Conservation (phyloP, 1,140 invertebrate species). For the Pseudomyrmex concolor region DNA sequence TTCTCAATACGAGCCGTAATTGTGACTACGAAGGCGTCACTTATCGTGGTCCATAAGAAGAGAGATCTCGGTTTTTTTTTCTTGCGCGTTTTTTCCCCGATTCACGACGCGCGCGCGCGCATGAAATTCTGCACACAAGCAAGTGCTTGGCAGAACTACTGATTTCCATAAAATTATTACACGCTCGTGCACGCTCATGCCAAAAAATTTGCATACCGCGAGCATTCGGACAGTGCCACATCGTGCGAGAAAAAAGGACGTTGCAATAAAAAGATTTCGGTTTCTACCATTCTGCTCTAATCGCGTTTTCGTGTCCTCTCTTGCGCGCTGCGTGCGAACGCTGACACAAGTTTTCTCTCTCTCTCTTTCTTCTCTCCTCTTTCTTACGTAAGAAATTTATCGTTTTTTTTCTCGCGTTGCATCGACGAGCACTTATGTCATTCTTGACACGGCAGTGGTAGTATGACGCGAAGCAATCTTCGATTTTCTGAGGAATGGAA, state of each 20-base stretch:
- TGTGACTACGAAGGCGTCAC: background rate
- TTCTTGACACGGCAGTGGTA: background rate
- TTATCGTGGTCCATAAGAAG: background rate
- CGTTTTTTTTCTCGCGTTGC: constrained; percentile 11
- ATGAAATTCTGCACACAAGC: constrained; percentile 54
- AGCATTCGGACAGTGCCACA: background rate
- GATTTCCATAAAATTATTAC: constrained; percentile 76
- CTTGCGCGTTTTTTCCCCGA: background rate
- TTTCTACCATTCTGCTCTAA: constrained; percentile 61
- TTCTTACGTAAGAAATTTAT: constrained; percentile 45
- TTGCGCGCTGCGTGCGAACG: background rate
- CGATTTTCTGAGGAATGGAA: constrained; percentile 4
- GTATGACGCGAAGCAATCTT: background rate
- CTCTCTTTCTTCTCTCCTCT: background rate
- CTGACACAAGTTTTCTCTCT: background rate
- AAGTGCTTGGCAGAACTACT: constrained; percentile 52
- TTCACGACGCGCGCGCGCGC: constrained; percentile 14
- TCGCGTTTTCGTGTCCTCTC: constrained; percentile 65
- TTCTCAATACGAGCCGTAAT: constrained; percentile 20
- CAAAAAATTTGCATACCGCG: constrained; percentile 71
- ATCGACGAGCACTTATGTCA: background rate
- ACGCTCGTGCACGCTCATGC: constrained; percentile 24
- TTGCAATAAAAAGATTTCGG: constrained; percentile 61
- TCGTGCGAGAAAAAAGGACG: background rate
- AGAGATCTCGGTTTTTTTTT: background rate